These are phyloP conservation scores for Blastobasis lacticolella DNA, from an alignment of 2,888 invertebrate genomes.

Conservation along the genomic window DNA sequence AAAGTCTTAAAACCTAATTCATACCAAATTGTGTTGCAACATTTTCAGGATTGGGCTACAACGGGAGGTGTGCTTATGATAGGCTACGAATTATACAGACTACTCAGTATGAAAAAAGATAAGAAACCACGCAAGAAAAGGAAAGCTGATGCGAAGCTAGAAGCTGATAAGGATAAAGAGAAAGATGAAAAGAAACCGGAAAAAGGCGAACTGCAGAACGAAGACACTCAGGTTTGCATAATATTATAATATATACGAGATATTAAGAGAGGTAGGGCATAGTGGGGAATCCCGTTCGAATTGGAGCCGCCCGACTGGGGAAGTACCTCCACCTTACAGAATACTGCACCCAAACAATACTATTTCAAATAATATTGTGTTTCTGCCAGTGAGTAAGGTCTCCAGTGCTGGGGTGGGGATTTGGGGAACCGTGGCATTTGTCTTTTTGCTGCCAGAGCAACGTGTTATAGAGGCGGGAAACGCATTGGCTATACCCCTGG, in stretches of 20 bases:
- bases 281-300: too few species aligned
- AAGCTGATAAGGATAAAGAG: conserved; percentile 46
- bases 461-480: too few species aligned
- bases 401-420: too few species aligned
- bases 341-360: too few species aligned
- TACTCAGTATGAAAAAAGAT: conserved; percentile 86
- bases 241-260: background rate
- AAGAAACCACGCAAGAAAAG: conserved; percentile 73
- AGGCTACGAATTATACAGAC: conserved; percentile 96
- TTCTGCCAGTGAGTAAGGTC: too few species aligned
- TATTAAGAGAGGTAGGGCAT: background rate
- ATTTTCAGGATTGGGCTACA: conserved; percentile 83
- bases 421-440: too few species aligned
- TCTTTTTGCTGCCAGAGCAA: too few species aligned
- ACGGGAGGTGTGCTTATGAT: conserved; percentile 95
- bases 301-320: too few species aligned
- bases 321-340: too few species aligned
- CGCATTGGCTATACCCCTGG: too few species aligned
- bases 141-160: conserved; percentile 52
- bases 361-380: too few species aligned
- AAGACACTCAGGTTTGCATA: conserved; percentile 49
- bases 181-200: conserved; percentile 44
- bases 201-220: conserved; percentile 41
- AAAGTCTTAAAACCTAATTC: too few species aligned
- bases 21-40: background rate